Conservation (phyloP, 2,888 invertebrate species). For the Tribolium freemani region DNA sequence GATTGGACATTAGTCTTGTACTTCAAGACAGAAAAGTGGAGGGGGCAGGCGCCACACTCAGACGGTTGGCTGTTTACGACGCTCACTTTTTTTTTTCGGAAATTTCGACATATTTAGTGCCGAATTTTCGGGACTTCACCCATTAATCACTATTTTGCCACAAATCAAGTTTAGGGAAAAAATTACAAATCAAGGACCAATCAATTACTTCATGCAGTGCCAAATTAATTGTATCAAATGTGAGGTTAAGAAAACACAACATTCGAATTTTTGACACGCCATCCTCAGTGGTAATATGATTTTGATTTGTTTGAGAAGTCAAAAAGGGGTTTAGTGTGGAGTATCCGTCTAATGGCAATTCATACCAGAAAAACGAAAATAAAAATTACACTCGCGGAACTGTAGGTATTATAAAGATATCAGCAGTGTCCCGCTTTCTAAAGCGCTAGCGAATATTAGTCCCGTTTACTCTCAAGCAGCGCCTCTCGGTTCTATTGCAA, state of each 20-base stretch:
- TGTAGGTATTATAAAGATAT: constrained; percentile 38
- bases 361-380: constrained; percentile 11
- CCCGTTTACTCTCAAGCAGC: constrained; percentile 44
- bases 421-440: constrained; percentile 59
- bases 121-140: background rate
- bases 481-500: background rate
- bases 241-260: background rate
- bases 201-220: too few species aligned
- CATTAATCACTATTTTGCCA: too few species aligned
- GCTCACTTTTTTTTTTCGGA: constrained; percentile 49
- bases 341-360: background rate
- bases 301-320: background rate
- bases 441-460: constrained; percentile 41
- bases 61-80: constrained; percentile 64
- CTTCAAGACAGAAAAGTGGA: constrained; percentile 61
- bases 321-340: background rate
- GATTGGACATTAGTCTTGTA: constrained; percentile 66
- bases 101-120: constrained; percentile 18
- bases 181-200: too few species aligned
- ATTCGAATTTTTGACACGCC: too few species aligned
- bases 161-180: too few species aligned
- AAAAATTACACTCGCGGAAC: constrained; percentile 37
- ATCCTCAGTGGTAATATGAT: background rate
- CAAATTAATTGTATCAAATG: constrained; percentile 21
- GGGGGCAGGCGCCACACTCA: constrained; percentile 65